Conservation (phyloP, 1,140 invertebrate genomes). For the Drosophila obscura region DNA sequence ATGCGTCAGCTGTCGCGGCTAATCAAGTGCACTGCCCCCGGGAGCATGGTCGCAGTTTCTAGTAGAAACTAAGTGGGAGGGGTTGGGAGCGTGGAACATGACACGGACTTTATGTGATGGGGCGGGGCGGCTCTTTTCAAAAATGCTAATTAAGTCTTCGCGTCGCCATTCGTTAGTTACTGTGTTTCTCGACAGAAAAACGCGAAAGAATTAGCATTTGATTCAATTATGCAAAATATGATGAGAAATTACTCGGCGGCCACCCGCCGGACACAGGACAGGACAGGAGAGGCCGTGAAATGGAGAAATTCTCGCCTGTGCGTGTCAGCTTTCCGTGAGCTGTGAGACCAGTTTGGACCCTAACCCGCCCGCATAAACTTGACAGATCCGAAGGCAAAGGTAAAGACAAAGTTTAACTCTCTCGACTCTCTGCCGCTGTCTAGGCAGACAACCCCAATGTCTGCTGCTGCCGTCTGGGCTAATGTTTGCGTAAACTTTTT, state of each 20-base stretch:
- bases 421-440: too few species aligned
- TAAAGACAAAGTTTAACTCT: too few species aligned
- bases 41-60: neutral
- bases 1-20: conserved; percentile 51
- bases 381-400: neutral
- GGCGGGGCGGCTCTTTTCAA: conserved; percentile 13
- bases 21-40: conserved; percentile 69
- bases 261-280: neutral
- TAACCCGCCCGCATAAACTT: neutral
- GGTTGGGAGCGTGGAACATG: conserved; percentile 25
- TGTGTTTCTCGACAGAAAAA: conserved; percentile 13
- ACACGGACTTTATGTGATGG: conserved; percentile 9
- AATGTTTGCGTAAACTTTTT: conserved; percentile 47
- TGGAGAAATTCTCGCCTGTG: conserved; percentile 2
- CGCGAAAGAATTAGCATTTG: conserved; percentile 61
- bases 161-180: too few species aligned
- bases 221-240: conserved; percentile 65
- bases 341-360: neutral
- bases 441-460: conserved; percentile 2
- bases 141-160: conserved; percentile 57
- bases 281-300: neutral
- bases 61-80: conserved; percentile 1
- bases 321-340: neutral
- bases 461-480: neutral
- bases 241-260: neutral